Evolutionary conservation across 1,140 invertebrate species (phyloP).

Genomic region (Apis laboriosa): DNA sequence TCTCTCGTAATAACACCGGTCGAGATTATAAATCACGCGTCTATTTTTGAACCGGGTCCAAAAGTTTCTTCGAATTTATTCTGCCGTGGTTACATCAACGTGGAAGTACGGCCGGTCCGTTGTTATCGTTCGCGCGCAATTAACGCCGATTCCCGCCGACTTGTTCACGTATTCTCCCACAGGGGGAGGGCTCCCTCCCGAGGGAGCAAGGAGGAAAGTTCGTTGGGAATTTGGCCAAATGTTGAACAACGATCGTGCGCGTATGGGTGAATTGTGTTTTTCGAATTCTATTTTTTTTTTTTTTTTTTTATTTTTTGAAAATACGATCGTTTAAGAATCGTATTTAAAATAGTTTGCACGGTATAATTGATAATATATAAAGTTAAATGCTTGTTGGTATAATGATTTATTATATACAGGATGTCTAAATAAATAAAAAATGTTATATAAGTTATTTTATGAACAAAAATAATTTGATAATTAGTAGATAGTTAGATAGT

Average conservation of each 20-base stretch:
- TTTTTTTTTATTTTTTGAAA: too few relatives aligned
- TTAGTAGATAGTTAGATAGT: too few relatives aligned
- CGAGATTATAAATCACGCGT: slow-evolving; percentile 59
- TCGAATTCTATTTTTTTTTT: too few relatives aligned
- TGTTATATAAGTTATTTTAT: too few relatives aligned
- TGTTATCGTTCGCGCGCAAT: slow-evolving; percentile 51
- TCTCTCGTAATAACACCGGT: slow-evolving; percentile 59
- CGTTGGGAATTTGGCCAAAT: slow-evolving; percentile 9
- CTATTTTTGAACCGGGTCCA: slow-evolving; percentile 64
- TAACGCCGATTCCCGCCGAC: slow-evolving; percentile 22
- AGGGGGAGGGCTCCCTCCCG: neutral
- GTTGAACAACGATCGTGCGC: neutral
- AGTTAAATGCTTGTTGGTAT: too few relatives aligned
- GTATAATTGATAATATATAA: too few relatives aligned
- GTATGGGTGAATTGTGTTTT: too few relatives aligned
- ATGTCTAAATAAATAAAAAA: too few relatives aligned
- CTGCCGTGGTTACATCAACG: slow-evolving; percentile 57
- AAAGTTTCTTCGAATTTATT: slow-evolving; percentile 67
- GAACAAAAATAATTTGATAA: too few relatives aligned
- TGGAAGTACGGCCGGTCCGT: slow-evolving; percentile 29
- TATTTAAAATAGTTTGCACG: too few relatives aligned
- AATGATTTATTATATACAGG: too few relatives aligned
- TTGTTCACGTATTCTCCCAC: neutral
- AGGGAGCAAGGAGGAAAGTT: neutral
- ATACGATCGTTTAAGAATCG: too few relatives aligned